Conservation (phyloP, 1,140 invertebrate species). For the Oryzaephilus surinamensis region DNA sequence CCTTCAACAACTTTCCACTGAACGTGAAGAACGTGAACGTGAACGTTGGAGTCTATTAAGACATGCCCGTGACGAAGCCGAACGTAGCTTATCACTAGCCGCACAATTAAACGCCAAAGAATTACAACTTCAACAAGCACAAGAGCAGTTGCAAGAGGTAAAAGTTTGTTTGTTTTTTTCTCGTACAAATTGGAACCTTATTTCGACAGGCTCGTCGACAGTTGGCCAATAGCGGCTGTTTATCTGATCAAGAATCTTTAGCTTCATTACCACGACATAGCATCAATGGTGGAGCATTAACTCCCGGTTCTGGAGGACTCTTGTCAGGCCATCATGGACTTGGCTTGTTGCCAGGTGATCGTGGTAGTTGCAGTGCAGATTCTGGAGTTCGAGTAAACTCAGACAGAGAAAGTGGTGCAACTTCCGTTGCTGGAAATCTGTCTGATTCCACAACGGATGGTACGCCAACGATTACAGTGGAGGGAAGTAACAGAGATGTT, state of each 20-base stretch:
- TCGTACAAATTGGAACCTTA: background rate
- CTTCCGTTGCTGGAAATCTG: slow-evolving; percentile 60
- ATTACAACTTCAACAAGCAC: slow-evolving; percentile 69
- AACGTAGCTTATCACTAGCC: slow-evolving; percentile 72
- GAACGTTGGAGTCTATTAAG: slow-evolving; percentile 80
- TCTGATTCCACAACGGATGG: slow-evolving; percentile 69
- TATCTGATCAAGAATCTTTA: slow-evolving; percentile 61
- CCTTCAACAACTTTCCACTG: slow-evolving; percentile 57
- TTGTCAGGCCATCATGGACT: slow-evolving; percentile 36
- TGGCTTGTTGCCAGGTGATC: slow-evolving; percentile 52
- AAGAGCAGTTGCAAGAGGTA: slow-evolving; percentile 73
- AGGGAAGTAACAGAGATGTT: slow-evolving; percentile 50
- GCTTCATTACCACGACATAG: slow-evolving; percentile 48
- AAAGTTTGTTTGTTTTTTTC: slow-evolving; percentile 11
- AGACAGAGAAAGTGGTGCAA: slow-evolving; percentile 64
- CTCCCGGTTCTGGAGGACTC: slow-evolving; percentile 46
- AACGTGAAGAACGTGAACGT: slow-evolving; percentile 74
- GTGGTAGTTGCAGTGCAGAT: slow-evolving; percentile 79
- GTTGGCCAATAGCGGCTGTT: slow-evolving; percentile 55
- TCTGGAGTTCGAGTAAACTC: slow-evolving; percentile 73
- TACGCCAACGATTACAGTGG: slow-evolving; percentile 54
- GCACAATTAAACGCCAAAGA: slow-evolving; percentile 78
- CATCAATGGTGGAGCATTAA: slow-evolving; percentile 52
- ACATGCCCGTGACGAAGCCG: slow-evolving; percentile 80
- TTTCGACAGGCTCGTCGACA: slow-evolving; percentile 52